Base-by-base conservation (phyloP, 92 coral and sea anemone species). In the Epizoanthus fatuus region DNA sequence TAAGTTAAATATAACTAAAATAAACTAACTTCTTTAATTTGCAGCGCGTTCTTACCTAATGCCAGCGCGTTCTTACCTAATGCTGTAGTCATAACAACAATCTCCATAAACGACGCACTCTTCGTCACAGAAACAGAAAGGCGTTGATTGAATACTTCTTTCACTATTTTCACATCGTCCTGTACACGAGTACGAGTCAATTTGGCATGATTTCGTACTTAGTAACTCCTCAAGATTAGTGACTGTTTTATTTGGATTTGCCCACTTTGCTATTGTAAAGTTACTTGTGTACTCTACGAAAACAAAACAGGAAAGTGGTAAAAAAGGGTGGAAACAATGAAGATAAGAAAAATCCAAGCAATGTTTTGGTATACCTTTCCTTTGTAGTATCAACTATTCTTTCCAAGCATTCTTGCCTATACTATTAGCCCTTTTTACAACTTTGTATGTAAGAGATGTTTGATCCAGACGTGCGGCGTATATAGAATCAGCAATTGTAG, bases 81-180 rank as follows among this genome's bases (percentile, higher is more conserved):
- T 22, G 59, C 56, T 19, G 82, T 59, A 77, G 71, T 77, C 82
- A 60, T 59, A 45, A 17, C 82, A 77, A 20, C 82, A 77, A 17
- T 77, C 82, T 42, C 70, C 70, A 45, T 77, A 60, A 9, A 19
- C 53, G 57, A 1, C 6, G 14, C 82, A 77, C 58, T 17, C 17
- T 38, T 58, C 55, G 70, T 77, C 82, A 62, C 82, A 77, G 82
- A 77, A 77, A 13, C 82, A 77, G 32, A 59, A 77, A 2, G 82
- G 82, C 3, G 70, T 77, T 49, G 49, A 25, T 4, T 17, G 7
- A 3, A 1, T 29, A 1, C 22, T 59, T 11, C 82, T 42, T 20
- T 77, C 69, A 1, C 22, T 44, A n/a, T 9, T 17, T 44, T 58
- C 70, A 77, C 82, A 60, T 20, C 82, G 55, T 12, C 82, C 71